These are phyloP conservation scores for Poecilobothrus nobilitatus DNA, from an alignment of 2,888 invertebrate species.

Conservation along the genomic window DNA sequence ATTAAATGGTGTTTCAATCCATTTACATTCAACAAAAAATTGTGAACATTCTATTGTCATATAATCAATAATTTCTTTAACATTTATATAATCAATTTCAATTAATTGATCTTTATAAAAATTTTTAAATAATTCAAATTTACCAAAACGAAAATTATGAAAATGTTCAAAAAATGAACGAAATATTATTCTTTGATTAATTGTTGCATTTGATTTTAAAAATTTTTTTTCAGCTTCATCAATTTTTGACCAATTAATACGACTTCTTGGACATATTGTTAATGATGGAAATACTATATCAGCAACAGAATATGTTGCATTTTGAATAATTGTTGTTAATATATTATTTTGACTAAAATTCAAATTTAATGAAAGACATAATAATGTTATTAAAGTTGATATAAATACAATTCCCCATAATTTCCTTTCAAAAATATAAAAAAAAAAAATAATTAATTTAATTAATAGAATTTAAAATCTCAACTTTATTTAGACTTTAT, in stretches of 20 bases:
- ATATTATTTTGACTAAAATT: slow-evolving; percentile 26
- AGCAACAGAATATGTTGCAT: slow-evolving; percentile 36
- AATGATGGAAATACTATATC: slow-evolving; percentile 39
- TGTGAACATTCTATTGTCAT: slow-evolving; percentile 43
- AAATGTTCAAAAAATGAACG: slow-evolving; percentile 31
- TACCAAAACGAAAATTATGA: slow-evolving; percentile 34
- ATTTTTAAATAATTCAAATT: slow-evolving; percentile 27
- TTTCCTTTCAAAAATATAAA: background rate
- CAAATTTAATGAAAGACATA: background rate
- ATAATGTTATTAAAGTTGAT: background rate
- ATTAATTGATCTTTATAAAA: slow-evolving; percentile 28
- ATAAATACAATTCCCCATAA: background rate
- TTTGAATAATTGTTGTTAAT: slow-evolving; percentile 36
- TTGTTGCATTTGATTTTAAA: slow-evolving; percentile 27
- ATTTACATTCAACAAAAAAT: slow-evolving; percentile 40
- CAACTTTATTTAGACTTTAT: background rate
- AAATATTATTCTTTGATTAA: slow-evolving; percentile 29
- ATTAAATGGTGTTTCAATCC: slow-evolving; percentile 39
- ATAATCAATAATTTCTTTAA: slow-evolving; percentile 33
- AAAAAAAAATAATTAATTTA: background rate
- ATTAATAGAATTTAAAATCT: background rate
- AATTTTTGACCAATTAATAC: slow-evolving; percentile 38
- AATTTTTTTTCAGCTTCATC: slow-evolving; percentile 31
- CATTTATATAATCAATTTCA: slow-evolving; percentile 33
- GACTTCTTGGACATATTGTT: slow-evolving; percentile 39